Evolutionary conservation across 2,888 invertebrate genomes (phyloP), one percentile per base, ranked within the genome.

Genomic region (Drosophila anomelani): DNA sequence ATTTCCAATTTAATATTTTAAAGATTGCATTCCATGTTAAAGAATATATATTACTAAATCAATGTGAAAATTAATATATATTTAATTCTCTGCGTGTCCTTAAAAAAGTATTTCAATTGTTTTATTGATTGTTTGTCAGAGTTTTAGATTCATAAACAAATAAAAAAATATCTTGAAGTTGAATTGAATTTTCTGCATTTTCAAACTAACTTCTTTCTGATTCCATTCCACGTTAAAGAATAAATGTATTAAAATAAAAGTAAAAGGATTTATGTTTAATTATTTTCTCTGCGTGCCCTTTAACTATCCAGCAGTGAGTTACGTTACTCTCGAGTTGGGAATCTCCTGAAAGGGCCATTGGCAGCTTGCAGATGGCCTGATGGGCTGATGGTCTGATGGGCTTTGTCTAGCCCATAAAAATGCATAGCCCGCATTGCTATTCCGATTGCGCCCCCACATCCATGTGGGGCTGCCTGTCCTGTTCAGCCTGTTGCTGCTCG

Each of bases 401-500:
- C 69, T 51, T 73, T 44, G 71, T 56, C 71, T 74, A 60, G 59
- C 57, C 61, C 76, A 84, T 86, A 78, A 74, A 85, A 83, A 78
- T 88, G 79, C 83, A 76, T 73, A 62, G 70, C 69, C 59, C 67
- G 64, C 78, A 57, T 72, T 79, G 70, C 79, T 71, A 81, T 87
- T 87, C 81, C 55, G 73, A 84, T 75, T 71, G 39, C 15, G 46
- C 54, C 68, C 63, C 54, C 49, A 56, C 34, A 55, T 47, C 59
- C 20, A 23, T 77, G 26, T 47, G 71, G 63, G 55, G 36, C 47
- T 34, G 58, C 54, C 20, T 20, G 20, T 53, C 53, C 41, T 69
- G 26, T 64, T 53, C 75, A 81, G 89, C 89, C 83, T 84, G 89
- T 87, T 89, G 84, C 89, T 87, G 62, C 46, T 57, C 46, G 41